phyloP scores from a whole-genome alignment of 1,140 invertebrate species.

The Globodera rostochiensis region DNA sequence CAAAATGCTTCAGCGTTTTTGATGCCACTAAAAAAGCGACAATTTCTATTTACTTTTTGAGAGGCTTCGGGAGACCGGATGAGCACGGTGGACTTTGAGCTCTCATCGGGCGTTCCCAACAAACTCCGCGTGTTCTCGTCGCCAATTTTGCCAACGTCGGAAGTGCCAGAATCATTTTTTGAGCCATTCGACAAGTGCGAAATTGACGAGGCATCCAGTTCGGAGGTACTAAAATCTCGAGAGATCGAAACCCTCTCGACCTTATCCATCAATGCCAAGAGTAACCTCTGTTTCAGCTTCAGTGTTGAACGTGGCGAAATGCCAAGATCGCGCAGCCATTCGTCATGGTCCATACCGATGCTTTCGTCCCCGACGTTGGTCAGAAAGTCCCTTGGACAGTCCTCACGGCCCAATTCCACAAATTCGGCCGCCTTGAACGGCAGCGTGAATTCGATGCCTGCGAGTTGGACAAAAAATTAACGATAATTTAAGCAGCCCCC shows the following conservation, averaged over 20 bases:
- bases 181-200: conserved; percentile 6
- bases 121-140: neutral
- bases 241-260: neutral
- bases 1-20: conserved; percentile 16
- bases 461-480: neutral
- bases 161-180: neutral
- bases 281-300: conserved; percentile 26
- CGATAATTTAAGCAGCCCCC: too few species aligned
- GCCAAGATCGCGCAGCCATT: conserved; percentile 37
- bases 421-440: conserved; percentile 32
- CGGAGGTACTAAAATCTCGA: conserved; percentile 9
- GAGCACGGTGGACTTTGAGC: conserved; percentile 3
- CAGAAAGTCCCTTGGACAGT: conserved; percentile 37
- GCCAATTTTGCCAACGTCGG: neutral
- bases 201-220: conserved; percentile 13
- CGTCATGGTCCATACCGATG: conserved; percentile 32
- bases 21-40: conserved; percentile 1
- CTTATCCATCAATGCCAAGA: neutral
- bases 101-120: neutral
- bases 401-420: conserved; percentile 31
- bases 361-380: conserved; percentile 19
- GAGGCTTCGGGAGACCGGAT: neutral
- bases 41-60: neutral
- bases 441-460: conserved; percentile 35
- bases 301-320: conserved; percentile 35